Evolutionary conservation across 2,797 vertebrate species (phyloP).

Genomic region (Bufotes viridis): DNA sequence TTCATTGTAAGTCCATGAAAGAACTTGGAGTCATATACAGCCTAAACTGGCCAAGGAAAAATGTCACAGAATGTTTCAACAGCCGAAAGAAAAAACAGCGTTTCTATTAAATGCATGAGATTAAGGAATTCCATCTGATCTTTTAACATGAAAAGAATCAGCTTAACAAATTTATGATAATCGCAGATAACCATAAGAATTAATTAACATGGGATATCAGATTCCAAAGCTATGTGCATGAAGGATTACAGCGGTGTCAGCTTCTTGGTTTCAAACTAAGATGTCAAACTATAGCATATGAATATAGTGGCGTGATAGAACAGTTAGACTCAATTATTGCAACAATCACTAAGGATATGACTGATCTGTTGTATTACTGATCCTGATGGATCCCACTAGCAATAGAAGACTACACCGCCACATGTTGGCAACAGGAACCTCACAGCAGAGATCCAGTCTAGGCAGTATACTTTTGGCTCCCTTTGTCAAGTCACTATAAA

Average conservation of each 20-base stretch:
- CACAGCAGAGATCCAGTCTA: too few relatives aligned
- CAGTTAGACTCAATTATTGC: not conserved
- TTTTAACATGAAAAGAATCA: constrained; percentile 33
- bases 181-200: constrained; percentile 15
- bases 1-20: constrained; percentile 9
- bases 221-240: not conserved
- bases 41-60: not conserved
- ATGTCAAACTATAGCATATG: not conserved
- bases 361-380: too few relatives aligned
- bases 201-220: constrained; percentile 13
- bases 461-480: too few relatives aligned
- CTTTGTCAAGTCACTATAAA: too few relatives aligned
- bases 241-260: not conserved
- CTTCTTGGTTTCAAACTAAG: not conserved
- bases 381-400: too few relatives aligned
- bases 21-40: constrained; percentile 2
- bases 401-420: too few relatives aligned
- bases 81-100: constrained; percentile 27
- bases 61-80: constrained; percentile 7
- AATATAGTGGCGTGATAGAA: not conserved
- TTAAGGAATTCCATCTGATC: constrained; percentile 24
- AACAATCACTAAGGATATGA: too few relatives aligned
- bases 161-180: constrained; percentile 15
- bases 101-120: constrained; percentile 26
- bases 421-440: too few relatives aligned